Evolutionary conservation across 2,113 vertebrate genomes (phyloP).

Genomic region (Hiodon tergisus): DNA sequence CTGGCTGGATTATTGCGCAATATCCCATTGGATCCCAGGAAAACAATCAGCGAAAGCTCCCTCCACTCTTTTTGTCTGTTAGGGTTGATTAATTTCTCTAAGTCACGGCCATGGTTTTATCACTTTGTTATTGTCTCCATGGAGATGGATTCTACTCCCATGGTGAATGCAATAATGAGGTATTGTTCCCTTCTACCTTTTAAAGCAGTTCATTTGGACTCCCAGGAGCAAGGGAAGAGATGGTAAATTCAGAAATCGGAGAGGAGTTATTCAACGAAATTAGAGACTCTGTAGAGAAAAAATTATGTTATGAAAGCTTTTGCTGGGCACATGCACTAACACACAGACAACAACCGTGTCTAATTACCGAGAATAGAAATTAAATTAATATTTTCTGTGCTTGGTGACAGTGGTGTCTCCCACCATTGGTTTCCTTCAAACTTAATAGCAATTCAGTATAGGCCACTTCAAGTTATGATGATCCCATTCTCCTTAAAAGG

Average conservation of each 20-base stretch:
- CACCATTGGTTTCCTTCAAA: too few species aligned
- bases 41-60: constrained; percentile 1
- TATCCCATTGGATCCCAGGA: constrained; percentile 16
- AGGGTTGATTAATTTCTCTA: constrained; percentile 35
- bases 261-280: constrained; percentile 4
- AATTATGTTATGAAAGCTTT: too few species aligned
- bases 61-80: constrained; percentile 12
- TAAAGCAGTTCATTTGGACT: background rate
- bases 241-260: background rate
- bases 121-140: constrained; percentile 29
- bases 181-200: background rate
- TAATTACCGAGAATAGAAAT: background rate
- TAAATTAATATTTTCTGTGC: too few species aligned
- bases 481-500: too few species aligned
- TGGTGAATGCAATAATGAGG: background rate
- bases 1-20: constrained; percentile 24
- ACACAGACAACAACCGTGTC: background rate
- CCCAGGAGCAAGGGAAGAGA: background rate
- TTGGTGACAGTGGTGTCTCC: too few species aligned
- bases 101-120: constrained; percentile 19
- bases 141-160: constrained; percentile 23
- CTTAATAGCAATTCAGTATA: too few species aligned
- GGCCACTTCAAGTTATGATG: too few species aligned
- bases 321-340: background rate
- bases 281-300: background rate